Base-by-base conservation (phyloP, 2,797 vertebrate genomes). In the Ctenochaetus hawaiiensis region DNA sequence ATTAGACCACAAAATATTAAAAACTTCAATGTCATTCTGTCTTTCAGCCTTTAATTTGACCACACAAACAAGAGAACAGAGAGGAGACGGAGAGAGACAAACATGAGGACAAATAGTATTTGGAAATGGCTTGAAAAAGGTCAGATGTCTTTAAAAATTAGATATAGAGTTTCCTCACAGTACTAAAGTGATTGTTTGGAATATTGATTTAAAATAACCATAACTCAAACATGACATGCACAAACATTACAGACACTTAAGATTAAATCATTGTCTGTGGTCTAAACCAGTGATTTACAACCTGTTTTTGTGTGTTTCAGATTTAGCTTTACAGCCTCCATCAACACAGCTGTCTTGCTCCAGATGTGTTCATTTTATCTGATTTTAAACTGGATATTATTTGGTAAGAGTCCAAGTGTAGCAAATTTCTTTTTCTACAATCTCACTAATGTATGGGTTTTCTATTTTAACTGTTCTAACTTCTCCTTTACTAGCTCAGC, bases 81-180 rank as follows among this genome's bases (percentile, higher is more conserved):
- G 39, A 22, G 12, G 57, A 71, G 41, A 54, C 41, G 14, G 14
- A 41, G 16, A 30, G 11, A 52, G 34, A 18, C n/a, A 64, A 23
- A n/a, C 20, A 34, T 6, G 22, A 17, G n/a, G 54, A 59, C 22
- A 67, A 41, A 73, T 16, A 13, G 20, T 26, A 34, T 34, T 41
- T 8, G 6, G 1, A 20, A 58, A 58, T 22, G 6, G 5, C 41
- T 52, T 45, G 1, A 56, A 41, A 26, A 12, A 45, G 72, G 43
- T 80, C 48, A 61, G 8, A 26, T 16, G 17, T 18, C 44, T 61
- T 67, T 53, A 16, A 41, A 47, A 41, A 56, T 51, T 2, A 45
- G 18, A 59, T 12, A n/a, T 3, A 48, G 14, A 23, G 11, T 8
- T 44, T 7, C 1, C 17, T 3, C 30, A 30, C 11, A 18, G 53